phyloP scores from a whole-genome alignment of 2,113 vertebrate species.

The Otus sunia region DNA sequence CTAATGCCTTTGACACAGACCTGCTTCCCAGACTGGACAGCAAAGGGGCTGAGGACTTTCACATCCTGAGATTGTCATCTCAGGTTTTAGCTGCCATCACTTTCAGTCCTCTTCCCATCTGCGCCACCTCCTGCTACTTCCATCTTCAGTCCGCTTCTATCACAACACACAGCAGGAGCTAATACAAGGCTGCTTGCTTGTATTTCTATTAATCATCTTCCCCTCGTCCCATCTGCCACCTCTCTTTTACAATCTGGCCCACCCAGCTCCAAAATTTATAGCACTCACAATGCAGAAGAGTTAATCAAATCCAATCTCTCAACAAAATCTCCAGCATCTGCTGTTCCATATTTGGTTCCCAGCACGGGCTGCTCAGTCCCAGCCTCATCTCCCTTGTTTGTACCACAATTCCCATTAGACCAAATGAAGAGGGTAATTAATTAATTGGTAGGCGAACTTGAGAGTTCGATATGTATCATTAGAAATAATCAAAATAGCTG shows the following conservation, averaged over 20 bases:
- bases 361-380: conserved; percentile 31
- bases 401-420: neutral
- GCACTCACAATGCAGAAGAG: neutral
- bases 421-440: neutral
- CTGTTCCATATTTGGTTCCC: neutral
- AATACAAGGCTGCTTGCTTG: neutral
- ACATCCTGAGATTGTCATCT: fast-evolving
- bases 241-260: neutral
- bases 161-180: neutral
- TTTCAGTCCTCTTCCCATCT: neutral
- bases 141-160: neutral
- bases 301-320: neutral
- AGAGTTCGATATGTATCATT: neutral
- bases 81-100: neutral
- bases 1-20: neutral
- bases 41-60: neutral
- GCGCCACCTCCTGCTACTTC: neutral
- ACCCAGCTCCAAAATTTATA: neutral
- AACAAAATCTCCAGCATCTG: conserved; percentile 7
- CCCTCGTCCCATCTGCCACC: neutral
- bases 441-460: neutral
- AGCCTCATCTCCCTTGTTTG: neutral
- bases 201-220: conserved; percentile 5
- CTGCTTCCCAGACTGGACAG: neutral
- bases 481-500: neutral